Conservation (phyloP, 2,888 invertebrate species). For the Desoria tigrina region DNA sequence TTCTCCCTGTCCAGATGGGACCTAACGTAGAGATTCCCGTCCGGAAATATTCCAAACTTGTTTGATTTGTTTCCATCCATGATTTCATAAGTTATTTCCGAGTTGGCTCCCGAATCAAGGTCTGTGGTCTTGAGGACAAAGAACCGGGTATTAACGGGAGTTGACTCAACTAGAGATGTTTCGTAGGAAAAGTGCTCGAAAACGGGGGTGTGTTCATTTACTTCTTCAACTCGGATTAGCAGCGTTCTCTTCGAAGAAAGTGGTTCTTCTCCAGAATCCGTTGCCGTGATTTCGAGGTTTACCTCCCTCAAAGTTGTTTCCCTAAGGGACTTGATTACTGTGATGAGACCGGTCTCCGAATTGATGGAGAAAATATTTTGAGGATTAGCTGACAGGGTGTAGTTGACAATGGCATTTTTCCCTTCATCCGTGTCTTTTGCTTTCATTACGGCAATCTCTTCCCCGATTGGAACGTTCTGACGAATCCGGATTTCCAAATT, state of each 20-base stretch:
- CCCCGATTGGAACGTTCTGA: conserved; percentile 90
- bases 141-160: conserved; percentile 85
- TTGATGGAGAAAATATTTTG: conserved; percentile 81
- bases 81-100: conserved; percentile 77
- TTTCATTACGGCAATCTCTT: conserved; percentile 84
- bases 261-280: conserved; percentile 74
- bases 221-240: conserved; percentile 75
- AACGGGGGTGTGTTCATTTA: conserved; percentile 93
- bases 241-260: conserved; percentile 75
- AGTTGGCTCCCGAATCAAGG: conserved; percentile 79
- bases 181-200: conserved; percentile 91
- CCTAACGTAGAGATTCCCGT: conserved; percentile 86
- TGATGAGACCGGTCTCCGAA: conserved; percentile 83
- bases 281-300: conserved; percentile 76
- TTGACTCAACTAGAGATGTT: conserved; percentile 85
- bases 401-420: conserved; percentile 81
- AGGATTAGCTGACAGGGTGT: conserved; percentile 76
- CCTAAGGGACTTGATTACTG: conserved; percentile 76
- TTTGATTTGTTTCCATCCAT: conserved; percentile 78
- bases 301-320: conserved; percentile 69
- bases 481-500: conserved; percentile 76
- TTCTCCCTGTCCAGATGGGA: conserved; percentile 84
- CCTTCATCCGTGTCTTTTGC: conserved; percentile 86
- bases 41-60: conserved; percentile 92
- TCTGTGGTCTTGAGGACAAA: conserved; percentile 88